These are phyloP conservation scores for Microctonus aethiopoides DNA, from an alignment of 2,888 invertebrate species.

Conservation along the genomic window DNA sequence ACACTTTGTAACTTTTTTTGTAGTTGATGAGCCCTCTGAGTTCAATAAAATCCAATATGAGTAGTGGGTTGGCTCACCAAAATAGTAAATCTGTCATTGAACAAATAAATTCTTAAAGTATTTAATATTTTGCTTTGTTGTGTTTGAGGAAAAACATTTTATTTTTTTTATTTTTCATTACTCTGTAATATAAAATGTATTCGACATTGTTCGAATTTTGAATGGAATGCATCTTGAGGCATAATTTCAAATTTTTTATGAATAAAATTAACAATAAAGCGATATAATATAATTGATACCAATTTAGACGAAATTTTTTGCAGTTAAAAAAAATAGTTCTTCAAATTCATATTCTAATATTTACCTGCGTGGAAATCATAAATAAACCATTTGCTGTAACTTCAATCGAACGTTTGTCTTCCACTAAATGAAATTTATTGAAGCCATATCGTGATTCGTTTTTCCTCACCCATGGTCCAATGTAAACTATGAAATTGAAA, in stretches of 20 bases:
- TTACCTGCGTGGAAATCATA: constrained; percentile 62
- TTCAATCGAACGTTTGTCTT: constrained; percentile 61
- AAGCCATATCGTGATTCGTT: constrained; percentile 57
- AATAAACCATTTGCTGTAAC: constrained; percentile 59
- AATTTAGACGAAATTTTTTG: no score
- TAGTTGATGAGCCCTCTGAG: constrained; percentile 54
- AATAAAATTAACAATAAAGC: no score
- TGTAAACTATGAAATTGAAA: constrained; percentile 45
- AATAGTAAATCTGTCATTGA: constrained; percentile 55
- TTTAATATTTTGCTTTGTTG: no score
- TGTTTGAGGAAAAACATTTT: no score
- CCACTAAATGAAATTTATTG: constrained; percentile 61
- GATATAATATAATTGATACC: no score
- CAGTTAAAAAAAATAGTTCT: no score
- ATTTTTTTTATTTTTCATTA: no score
- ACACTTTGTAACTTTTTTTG: constrained; percentile 55
- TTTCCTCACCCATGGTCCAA: constrained; percentile 61
- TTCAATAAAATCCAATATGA: constrained; percentile 60
- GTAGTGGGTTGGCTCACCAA: constrained; percentile 54
- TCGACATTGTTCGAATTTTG: no score
- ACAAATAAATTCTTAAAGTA: background rate
- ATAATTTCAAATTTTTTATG: no score
- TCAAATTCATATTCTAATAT: constrained; percentile 1
- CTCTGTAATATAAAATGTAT: no score
- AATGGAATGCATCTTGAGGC: no score